These are phyloP conservation scores for Gallinago stenura DNA, from an alignment of 2,797 vertebrate species.

Conservation along the genomic window DNA sequence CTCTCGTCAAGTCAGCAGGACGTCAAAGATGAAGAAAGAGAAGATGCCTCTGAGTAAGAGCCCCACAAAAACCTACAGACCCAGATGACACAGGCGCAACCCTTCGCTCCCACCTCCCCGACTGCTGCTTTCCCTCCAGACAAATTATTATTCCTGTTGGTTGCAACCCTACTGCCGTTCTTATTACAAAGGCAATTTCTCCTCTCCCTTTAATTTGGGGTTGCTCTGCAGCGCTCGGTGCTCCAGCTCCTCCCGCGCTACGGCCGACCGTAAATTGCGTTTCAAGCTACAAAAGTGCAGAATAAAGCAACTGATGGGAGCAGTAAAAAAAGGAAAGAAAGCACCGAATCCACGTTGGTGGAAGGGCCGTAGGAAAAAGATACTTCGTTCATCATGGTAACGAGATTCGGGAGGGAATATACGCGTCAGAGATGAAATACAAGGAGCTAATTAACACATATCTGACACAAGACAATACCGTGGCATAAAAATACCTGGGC, in stretches of 20 bases:
- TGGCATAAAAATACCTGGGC: neutral
- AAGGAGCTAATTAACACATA: neutral
- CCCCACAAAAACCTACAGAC: neutral
- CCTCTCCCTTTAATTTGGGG: conserved; percentile 52
- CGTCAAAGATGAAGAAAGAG: neutral
- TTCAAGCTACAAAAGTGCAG: conserved; percentile 16
- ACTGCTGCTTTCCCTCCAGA: neutral
- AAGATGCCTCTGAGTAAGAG: neutral
- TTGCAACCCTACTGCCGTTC: neutral
- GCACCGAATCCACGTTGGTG: neutral
- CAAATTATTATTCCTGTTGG: neutral
- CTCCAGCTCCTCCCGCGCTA: neutral
- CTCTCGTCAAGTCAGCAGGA: neutral
- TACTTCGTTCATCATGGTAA: conserved; percentile 8
- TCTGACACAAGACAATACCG: neutral
- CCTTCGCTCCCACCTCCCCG: neutral
- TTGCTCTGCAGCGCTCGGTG: neutral
- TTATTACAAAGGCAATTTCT: conserved; percentile 33
- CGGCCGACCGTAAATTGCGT: conserved; percentile 22
- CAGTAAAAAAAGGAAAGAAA: conserved; percentile 16
- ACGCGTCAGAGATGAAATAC: neutral
- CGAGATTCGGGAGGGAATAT: neutral
- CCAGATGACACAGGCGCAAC: neutral
- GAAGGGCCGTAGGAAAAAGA: neutral
- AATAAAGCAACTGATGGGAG: conserved; percentile 50